These are phyloP conservation scores for Erebia epiphron DNA, from an alignment of 2,888 invertebrate genomes.

Conservation along the genomic window DNA sequence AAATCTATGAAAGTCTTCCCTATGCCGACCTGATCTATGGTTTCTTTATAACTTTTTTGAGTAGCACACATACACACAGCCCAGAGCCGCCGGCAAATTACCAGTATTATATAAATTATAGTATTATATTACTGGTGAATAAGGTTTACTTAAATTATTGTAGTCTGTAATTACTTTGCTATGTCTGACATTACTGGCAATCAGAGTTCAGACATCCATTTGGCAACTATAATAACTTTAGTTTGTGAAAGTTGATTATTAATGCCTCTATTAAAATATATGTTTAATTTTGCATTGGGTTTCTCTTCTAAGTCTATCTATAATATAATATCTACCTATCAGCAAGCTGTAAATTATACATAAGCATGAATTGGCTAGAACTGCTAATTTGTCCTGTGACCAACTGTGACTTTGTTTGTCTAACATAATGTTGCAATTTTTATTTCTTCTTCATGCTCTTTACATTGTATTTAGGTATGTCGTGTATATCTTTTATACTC, in stretches of 20 bases:
- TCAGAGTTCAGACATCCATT: slow-evolving; percentile 7
- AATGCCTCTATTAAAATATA: slow-evolving; percentile 11
- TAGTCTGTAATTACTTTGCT: slow-evolving; percentile 3
- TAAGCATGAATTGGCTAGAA: not conserved
- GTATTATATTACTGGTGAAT: no score
- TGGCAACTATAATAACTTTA: slow-evolving; percentile 6
- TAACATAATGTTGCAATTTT: not conserved
- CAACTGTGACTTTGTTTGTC: not conserved
- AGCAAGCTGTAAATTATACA: no score
- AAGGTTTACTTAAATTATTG: not conserved
- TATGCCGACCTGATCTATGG: no score
- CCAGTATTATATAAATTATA: slow-evolving; percentile 2
- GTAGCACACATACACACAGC: not conserved
- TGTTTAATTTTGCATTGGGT: not conserved
- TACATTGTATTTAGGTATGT: no score
- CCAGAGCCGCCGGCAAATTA: not conserved
- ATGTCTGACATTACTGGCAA: slow-evolving; percentile 10
- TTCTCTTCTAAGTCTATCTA: slow-evolving; percentile 6
- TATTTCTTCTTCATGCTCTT: no score
- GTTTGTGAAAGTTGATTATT: slow-evolving; percentile 16
- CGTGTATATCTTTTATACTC: no score
- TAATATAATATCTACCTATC: no score
- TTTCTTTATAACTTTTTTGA: not conserved
- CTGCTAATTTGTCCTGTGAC: not conserved
- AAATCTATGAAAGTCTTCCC: no score